Conservation (phyloP, 1,140 invertebrate genomes). For the Ganaspis sp. region DNA sequence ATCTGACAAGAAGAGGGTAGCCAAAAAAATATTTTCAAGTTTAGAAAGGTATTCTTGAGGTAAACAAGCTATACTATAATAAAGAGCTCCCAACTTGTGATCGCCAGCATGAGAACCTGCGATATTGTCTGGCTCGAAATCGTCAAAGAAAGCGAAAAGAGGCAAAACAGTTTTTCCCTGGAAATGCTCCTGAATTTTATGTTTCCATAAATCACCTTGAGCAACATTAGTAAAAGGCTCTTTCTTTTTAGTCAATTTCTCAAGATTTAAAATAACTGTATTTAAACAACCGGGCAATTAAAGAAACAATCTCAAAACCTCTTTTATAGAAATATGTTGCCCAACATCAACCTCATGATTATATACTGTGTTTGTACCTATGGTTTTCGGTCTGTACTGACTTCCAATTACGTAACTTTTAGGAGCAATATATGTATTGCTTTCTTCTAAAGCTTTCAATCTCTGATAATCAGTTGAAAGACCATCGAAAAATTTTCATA, state of each 20-base stretch:
- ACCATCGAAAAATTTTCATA: constrained; percentile 24
- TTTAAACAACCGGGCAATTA: not conserved
- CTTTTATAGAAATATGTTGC: not conserved
- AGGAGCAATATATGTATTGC: not conserved
- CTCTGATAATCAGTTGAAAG: constrained; percentile 31
- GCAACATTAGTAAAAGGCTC: not conserved
- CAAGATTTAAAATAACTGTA: not conserved
- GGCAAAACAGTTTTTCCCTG: not conserved
- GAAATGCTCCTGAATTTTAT: not conserved
- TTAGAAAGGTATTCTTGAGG: not conserved
- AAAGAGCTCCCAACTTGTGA: not conserved
- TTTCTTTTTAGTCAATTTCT: not conserved
- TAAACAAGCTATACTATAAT: not conserved
- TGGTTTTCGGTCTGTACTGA: constrained; percentile 18
- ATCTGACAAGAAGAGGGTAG: not conserved
- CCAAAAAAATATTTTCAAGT: not conserved
- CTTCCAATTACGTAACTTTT: constrained; percentile 30
- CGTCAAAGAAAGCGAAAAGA: not conserved
- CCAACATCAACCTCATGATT: not conserved
- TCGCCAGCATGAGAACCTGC: not conserved
- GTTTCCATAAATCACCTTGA: not conserved
- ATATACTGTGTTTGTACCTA: not conserved
- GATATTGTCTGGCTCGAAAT: not conserved
- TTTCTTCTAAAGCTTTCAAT: constrained; percentile 27
- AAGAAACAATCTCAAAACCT: not conserved